phyloP scores from a whole-genome alignment of 2,888 invertebrate species.

The Hypomecis punctinalis region DNA sequence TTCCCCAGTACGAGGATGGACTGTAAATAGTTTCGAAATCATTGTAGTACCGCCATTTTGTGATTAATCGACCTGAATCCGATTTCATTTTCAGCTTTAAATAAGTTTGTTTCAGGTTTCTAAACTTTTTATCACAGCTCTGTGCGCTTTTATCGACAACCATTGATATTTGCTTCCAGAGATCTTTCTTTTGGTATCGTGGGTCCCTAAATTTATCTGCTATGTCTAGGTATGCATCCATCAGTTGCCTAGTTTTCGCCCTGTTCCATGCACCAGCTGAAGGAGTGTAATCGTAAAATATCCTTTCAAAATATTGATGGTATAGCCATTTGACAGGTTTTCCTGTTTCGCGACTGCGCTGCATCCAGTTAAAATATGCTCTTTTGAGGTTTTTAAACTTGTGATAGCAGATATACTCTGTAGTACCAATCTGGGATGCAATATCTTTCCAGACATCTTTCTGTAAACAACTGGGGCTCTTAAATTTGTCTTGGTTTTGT shows the following conservation, averaged over 20 bases:
- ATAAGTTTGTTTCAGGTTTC: conserved; percentile 77
- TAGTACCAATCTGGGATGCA: conserved; percentile 65
- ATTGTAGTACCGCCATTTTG: conserved; percentile 75
- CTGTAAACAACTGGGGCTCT: conserved; percentile 63
- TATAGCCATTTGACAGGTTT: conserved; percentile 75
- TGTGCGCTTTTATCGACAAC: conserved; percentile 64
- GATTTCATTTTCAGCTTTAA: conserved; percentile 66
- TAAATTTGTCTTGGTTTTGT: conserved; percentile 69
- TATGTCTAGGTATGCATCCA: conserved; percentile 68
- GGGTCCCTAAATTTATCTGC: conserved; percentile 73
- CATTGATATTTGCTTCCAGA: conserved; percentile 71
- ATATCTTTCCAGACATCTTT: conserved; percentile 80
- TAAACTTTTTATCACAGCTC: conserved; percentile 75
- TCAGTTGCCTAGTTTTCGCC: conserved; percentile 63
- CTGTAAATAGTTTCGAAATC: conserved; percentile 72
- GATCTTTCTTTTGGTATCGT: conserved; percentile 72
- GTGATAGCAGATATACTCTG: conserved; percentile 76
- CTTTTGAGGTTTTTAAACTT: conserved; percentile 78
- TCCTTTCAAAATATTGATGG: conserved; percentile 73
- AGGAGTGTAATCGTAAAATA: conserved; percentile 72
- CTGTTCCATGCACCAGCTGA: conserved; percentile 66
- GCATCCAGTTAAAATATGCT: conserved; percentile 71
- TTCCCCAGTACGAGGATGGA: conserved; percentile 27
- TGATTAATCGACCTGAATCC: conserved; percentile 58
- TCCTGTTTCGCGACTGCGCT: conserved; percentile 63